phyloP scores from a whole-genome alignment of 1,140 invertebrate genomes.

The Diachasma alloeum region DNA sequence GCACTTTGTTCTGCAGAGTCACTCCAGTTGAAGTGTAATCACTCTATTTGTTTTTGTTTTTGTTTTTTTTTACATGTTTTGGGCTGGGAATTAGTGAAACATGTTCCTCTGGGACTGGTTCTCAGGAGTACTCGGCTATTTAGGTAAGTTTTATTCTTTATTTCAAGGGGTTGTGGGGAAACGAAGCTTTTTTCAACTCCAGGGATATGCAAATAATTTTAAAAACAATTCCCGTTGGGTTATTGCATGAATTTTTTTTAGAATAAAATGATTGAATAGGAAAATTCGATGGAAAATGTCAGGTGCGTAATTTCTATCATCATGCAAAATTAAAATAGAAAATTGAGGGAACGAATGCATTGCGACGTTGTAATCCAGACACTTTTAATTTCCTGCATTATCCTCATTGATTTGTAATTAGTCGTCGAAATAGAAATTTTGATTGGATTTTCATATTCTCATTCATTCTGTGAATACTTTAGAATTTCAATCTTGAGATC shows the following conservation, averaged over 20 bases:
- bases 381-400: too few species aligned
- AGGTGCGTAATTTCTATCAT: too few species aligned
- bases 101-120: slow-evolving; percentile 99
- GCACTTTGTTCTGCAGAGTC: slow-evolving; percentile 2
- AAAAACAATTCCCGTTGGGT: background rate
- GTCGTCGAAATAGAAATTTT: too few species aligned
- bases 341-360: too few species aligned
- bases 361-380: too few species aligned
- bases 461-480: too few species aligned
- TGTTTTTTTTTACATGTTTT: slow-evolving; percentile 40
- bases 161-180: background rate
- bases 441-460: too few species aligned
- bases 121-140: slow-evolving; percentile 92
- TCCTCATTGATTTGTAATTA: too few species aligned
- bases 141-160: slow-evolving; percentile 76
- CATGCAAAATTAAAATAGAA: too few species aligned
- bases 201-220: slow-evolving; percentile 21
- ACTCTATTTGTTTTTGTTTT: background rate
- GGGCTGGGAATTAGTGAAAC: slow-evolving; percentile 53
- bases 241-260: too few species aligned
- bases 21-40: background rate
- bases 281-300: too few species aligned
- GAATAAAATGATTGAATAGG: slow-evolving; percentile 34
- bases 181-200: background rate
- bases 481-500: too few species aligned